Conservation (phyloP, 2,113 vertebrate genomes). For the Ciconia boyciana region DNA sequence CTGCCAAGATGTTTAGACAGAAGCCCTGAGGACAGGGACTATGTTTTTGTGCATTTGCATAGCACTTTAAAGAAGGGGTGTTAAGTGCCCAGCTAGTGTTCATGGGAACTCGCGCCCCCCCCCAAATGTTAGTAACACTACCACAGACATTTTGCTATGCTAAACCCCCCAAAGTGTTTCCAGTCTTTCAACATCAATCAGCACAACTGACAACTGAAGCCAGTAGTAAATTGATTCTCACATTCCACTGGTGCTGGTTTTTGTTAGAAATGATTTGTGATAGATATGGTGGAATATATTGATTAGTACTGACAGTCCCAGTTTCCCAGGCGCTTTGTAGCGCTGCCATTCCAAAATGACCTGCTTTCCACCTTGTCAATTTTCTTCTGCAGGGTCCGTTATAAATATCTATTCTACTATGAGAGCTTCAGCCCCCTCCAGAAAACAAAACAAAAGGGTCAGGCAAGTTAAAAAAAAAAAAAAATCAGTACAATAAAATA, state of each 20-base stretch:
- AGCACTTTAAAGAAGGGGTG: neutral
- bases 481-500: neutral
- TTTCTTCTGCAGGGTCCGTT: constrained; percentile 24
- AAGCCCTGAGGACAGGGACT: neutral
- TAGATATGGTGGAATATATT: constrained; percentile 60
- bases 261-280: constrained; percentile 62
- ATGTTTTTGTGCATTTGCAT: neutral
- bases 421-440: neutral
- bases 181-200: constrained; percentile 54
- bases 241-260: constrained; percentile 25
- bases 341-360: constrained; percentile 32
- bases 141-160: neutral
- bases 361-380: constrained; percentile 63
- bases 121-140: neutral
- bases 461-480: neutral
- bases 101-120: neutral
- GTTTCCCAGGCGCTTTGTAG: constrained; percentile 51
- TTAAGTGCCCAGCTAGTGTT: neutral
- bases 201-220: neutral
- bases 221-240: constrained; percentile 51
- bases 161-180: constrained; percentile 32
- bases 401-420: constrained; percentile 48
- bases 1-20: neutral
- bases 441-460: constrained; percentile 37
- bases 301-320: constrained; percentile 65